phyloP scores from a whole-genome alignment of 2,888 invertebrate species.

The Fragum fragum region DNA sequence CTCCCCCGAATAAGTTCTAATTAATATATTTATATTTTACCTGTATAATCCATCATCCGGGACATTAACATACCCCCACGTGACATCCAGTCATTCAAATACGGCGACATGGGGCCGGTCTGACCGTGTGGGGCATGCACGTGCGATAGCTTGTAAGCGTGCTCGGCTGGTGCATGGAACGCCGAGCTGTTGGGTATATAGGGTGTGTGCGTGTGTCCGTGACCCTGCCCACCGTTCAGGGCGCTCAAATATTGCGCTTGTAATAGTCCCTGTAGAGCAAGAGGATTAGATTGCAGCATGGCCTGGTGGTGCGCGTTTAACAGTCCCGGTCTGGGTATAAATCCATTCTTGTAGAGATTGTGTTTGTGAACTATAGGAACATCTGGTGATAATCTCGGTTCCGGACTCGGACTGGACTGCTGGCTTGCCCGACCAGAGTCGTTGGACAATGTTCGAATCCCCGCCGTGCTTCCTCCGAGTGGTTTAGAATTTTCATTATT shows the following conservation, averaged over 20 bases:
- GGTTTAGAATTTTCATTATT: slow-evolving; percentile 13
- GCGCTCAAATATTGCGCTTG: slow-evolving; percentile 72
- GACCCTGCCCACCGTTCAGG: slow-evolving; percentile 62
- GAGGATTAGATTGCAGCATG: slow-evolving; percentile 66
- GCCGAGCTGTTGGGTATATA: slow-evolving; percentile 80
- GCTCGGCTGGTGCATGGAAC: slow-evolving; percentile 83
- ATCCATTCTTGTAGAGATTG: slow-evolving; percentile 61
- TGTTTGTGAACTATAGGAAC: slow-evolving; percentile 48
- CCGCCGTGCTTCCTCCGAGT: neutral
- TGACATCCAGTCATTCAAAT: slow-evolving; percentile 93
- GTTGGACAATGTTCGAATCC: slow-evolving; percentile 15
- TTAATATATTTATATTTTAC: slow-evolving; percentile 56
- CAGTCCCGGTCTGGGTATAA: slow-evolving; percentile 79
- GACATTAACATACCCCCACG: slow-evolving; percentile 97
- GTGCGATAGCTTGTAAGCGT: slow-evolving; percentile 82
- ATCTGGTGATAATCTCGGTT: slow-evolving; percentile 73
- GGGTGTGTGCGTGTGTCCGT: slow-evolving; percentile 47
- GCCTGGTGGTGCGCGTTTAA: slow-evolving; percentile 73
- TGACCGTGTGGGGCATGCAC: slow-evolving; percentile 72
- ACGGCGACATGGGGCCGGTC: slow-evolving; percentile 70
- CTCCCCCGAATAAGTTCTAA: no score
- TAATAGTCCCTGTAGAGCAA: slow-evolving; percentile 70
- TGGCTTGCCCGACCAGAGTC: slow-evolving; percentile 57
- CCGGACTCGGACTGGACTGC: slow-evolving; percentile 75
- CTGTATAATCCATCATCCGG: slow-evolving; percentile 87